Evolutionary conservation across 1,140 invertebrate species (phyloP).

Genomic region (Tetramorium simillimum): DNA sequence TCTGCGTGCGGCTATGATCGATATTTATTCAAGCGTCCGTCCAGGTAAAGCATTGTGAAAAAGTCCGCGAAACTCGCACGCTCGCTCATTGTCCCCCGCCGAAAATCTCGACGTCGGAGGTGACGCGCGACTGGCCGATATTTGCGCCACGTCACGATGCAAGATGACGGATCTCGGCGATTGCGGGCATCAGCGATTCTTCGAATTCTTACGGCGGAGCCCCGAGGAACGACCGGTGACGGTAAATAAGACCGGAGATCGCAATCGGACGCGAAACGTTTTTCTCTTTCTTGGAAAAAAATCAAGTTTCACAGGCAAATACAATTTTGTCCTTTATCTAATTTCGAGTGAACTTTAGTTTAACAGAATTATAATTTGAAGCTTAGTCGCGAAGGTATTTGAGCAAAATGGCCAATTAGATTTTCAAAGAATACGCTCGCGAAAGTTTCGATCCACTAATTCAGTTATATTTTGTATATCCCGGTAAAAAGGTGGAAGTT

Average conservation of each 20-base stretch:
- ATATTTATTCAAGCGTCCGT: slow-evolving; percentile 79
- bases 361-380: not conserved
- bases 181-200: not conserved
- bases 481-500: slow-evolving; percentile 37
- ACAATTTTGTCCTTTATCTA: too few relatives aligned
- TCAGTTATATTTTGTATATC: not conserved
- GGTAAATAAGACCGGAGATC: not conserved
- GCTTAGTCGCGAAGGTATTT: not conserved
- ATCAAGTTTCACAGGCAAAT: not conserved
- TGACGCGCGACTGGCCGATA: slow-evolving; percentile 42
- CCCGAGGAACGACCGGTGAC: not conserved
- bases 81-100: slow-evolving; percentile 63
- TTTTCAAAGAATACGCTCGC: slow-evolving; percentile 6
- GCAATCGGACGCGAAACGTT: not conserved
- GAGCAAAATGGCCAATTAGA: slow-evolving; percentile 1
- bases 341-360: not conserved
- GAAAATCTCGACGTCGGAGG: slow-evolving; percentile 31
- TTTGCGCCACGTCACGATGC: slow-evolving; percentile 38
- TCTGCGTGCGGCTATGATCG: slow-evolving; percentile 75
- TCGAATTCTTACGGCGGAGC: not conserved
- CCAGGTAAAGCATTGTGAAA: slow-evolving; percentile 51
- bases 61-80: slow-evolving; percentile 41
- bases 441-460: slow-evolving; percentile 17
- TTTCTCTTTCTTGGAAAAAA: not conserved
- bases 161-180: slow-evolving; percentile 40